Conservation (phyloP, 1,140 invertebrate species). For the Bombus superbus region DNA sequence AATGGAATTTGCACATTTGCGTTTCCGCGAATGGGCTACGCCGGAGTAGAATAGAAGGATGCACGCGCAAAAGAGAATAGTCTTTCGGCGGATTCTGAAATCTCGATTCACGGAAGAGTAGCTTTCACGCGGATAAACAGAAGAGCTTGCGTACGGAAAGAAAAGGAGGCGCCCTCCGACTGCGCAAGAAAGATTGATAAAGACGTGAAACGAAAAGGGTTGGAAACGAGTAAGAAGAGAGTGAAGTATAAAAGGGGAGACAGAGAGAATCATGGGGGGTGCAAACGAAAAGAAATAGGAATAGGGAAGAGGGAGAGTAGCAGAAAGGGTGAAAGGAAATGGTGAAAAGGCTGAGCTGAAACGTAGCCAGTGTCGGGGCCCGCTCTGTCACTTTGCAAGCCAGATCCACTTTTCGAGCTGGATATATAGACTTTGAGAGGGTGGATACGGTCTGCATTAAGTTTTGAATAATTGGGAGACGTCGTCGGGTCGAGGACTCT, state of each 20-base stretch:
- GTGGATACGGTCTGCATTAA: conserved; percentile 48
- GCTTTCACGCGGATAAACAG: conserved; percentile 55
- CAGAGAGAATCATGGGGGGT: background rate
- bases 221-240: background rate
- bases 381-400: conserved; percentile 55
- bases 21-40: background rate
- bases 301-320: background rate
- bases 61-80: background rate
- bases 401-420: conserved; percentile 47
- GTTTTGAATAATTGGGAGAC: conserved; percentile 56
- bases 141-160: conserved; percentile 31
- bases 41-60: too few relatives aligned
- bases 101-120: conserved; percentile 31
- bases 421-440: conserved; percentile 43
- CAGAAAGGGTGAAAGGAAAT: conserved; percentile 36
- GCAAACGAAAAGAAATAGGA: conserved; percentile 12
- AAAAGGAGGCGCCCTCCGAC: background rate
- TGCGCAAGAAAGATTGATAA: conserved; percentile 23
- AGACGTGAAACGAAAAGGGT: conserved; percentile 17
- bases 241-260: background rate
- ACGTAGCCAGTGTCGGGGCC: conserved; percentile 23
- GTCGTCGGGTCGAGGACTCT: conserved; percentile 39
- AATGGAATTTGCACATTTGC: background rate
- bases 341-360: conserved; percentile 48
- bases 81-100: background rate